A percentile compares a stretch with the other conserved stretches of the same genome.
phyloP scores from a whole-genome alignment of 2,797 vertebrate genomes.

The Acrossocheilus fasciatus region DNA sequence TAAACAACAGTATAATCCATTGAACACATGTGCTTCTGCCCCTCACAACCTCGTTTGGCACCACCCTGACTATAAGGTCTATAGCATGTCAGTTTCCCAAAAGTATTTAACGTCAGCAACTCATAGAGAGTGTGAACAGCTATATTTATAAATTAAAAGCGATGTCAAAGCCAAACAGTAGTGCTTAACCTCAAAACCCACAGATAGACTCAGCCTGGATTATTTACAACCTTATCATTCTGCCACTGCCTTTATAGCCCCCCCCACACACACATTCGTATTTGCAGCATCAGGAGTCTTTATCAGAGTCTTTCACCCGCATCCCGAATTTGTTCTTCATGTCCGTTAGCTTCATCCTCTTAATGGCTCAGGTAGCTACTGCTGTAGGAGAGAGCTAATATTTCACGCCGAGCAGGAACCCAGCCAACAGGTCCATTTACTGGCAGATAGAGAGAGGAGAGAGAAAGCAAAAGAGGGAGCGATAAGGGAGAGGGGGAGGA shows the following conservation, averaged over 20 bases:
- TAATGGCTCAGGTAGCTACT: constrained; percentile 62
- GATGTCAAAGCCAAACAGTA: not conserved
- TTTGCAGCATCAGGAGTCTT: constrained; percentile 23
- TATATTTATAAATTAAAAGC: too few relatives aligned
- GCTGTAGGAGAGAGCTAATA: constrained; percentile 69
- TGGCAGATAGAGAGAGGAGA: constrained; percentile 42
- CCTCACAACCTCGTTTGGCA: too few relatives aligned
- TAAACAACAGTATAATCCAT: not conserved
- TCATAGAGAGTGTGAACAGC: not conserved
- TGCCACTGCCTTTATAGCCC: constrained; percentile 15
- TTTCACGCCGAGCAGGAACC: constrained; percentile 73
- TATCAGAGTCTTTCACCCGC: constrained; percentile 14
- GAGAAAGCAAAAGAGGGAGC: constrained; percentile 54
- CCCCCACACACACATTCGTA: not conserved
- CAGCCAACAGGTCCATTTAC: constrained; percentile 78
- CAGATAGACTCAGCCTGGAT: not conserved
- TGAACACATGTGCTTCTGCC: too few relatives aligned
- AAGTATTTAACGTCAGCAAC: not conserved
- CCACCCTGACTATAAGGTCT: not conserved
- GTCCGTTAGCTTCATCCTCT: constrained; percentile 33
- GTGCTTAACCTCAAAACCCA: not conserved
- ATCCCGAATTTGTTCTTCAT: constrained; percentile 21
- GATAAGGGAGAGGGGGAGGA: constrained; percentile 38
- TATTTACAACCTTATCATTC: not conserved
- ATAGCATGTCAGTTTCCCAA: not conserved